These are phyloP conservation scores for Coenonympha glycerion DNA, from an alignment of 2,888 invertebrate species.

Conservation along the genomic window DNA sequence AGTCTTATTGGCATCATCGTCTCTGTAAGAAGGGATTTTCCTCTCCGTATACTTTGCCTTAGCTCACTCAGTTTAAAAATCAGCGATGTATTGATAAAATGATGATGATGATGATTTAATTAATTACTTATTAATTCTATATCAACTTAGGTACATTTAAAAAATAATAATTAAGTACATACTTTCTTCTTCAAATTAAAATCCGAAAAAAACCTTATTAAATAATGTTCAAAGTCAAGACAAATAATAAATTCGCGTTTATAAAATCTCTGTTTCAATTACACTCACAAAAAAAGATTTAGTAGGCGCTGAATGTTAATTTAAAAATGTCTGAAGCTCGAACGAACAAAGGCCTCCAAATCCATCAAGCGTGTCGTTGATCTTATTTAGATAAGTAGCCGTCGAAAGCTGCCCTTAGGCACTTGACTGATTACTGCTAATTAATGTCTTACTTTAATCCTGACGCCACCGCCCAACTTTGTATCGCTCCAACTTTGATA, in stretches of 20 bases:
- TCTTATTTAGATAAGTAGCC: slow-evolving; percentile 73
- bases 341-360: slow-evolving; percentile 57
- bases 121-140: too few relatives aligned
- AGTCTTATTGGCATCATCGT: too few relatives aligned
- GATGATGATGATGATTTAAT: too few relatives aligned
- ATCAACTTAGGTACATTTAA: too few relatives aligned
- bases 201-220: too few relatives aligned
- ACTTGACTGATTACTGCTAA: slow-evolving; percentile 69
- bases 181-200: too few relatives aligned
- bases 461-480: slow-evolving; percentile 18
- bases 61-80: too few relatives aligned
- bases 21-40: too few relatives aligned
- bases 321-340: slow-evolving; percentile 13
- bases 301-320: slow-evolving; percentile 12
- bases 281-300: slow-evolving; percentile 1
- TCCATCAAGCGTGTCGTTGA: slow-evolving; percentile 68
- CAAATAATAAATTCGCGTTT: background rate
- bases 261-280: slow-evolving; percentile 1
- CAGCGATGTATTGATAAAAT: too few relatives aligned
- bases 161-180: too few relatives aligned
- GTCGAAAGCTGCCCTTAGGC: slow-evolving; percentile 61
- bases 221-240: background rate
- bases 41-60: too few relatives aligned
- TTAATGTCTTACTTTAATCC: slow-evolving; percentile 66
- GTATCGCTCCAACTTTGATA: slow-evolving; percentile 14